A percentile compares a stretch with the other conserved stretches of the same genome.
phyloP scores from a whole-genome alignment of 2,797 vertebrate genomes.

The Nothura maculosa region DNA sequence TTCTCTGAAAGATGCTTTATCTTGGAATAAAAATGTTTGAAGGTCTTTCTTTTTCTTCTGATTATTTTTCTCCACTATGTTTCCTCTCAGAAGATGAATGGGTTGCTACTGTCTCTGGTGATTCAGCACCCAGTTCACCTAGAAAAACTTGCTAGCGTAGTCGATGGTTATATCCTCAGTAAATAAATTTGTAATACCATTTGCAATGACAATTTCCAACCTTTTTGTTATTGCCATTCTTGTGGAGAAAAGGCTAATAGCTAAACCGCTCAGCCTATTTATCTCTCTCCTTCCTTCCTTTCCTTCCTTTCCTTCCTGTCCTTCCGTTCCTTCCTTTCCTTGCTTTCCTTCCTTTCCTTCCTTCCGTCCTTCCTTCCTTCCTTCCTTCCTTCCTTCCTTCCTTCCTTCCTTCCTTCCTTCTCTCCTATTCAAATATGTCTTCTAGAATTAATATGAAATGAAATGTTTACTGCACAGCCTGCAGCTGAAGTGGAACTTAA shows the following conservation, averaged over 20 bases:
- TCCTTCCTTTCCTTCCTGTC: accelerated
- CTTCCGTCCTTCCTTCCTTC: accelerated
- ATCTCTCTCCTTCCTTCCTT: accelerated
- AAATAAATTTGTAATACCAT: background rate
- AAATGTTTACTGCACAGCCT: background rate
- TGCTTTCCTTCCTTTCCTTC: accelerated
- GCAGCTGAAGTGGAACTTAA: constrained; percentile 6
- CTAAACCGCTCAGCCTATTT: background rate
- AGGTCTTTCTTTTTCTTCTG: background rate
- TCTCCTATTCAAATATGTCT: background rate
- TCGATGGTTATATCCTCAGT: background rate
- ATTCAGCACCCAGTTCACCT: background rate
- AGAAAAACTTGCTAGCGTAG: background rate
- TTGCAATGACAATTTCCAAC: background rate
- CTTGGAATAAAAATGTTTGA: background rate
- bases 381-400: accelerated
- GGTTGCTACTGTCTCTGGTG: background rate
- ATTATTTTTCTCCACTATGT: background rate
- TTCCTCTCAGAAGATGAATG: background rate
- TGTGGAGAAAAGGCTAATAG: background rate
- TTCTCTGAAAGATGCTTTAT: background rate
- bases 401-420: accelerated
- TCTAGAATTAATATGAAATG: background rate
- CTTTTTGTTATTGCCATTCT: background rate
- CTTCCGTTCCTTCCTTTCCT: accelerated